phyloP scores from a whole-genome alignment of 2,797 vertebrate species.

The Anabacerthia variegaticeps region DNA sequence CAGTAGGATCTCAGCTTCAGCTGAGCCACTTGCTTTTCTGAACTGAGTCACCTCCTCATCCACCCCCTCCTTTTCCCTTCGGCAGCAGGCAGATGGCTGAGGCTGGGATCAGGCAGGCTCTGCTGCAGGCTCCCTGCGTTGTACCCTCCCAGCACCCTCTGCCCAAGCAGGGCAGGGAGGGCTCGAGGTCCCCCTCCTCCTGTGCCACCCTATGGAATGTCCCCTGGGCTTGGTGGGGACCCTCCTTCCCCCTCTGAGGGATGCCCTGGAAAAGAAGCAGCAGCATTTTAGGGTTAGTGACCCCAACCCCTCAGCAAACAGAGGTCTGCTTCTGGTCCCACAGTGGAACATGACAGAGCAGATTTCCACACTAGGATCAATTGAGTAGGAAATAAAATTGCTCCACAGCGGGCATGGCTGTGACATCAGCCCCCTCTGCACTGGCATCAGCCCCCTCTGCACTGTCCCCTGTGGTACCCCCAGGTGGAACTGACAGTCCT shows the following conservation, averaged over 20 bases:
- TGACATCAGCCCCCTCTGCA: neutral
- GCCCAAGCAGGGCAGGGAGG: neutral
- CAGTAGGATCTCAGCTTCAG: neutral
- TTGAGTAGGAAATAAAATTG: neutral
- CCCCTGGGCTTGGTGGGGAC: neutral
- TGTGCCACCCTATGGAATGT: fast-evolving
- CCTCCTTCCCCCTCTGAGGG: fast-evolving
- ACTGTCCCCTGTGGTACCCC: neutral
- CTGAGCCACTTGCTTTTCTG: neutral
- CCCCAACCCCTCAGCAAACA: neutral
- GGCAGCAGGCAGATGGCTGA: neutral
- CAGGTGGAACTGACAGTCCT: neutral
- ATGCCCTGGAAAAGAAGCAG: neutral
- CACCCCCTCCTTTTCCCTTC: neutral
- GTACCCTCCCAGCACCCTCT: neutral
- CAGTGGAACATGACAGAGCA: neutral
- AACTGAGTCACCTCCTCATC: conserved; percentile 12
- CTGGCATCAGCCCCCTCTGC: neutral
- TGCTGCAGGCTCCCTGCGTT: neutral
- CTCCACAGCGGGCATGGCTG: neutral
- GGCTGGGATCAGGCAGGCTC: neutral
- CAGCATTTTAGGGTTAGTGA: neutral
- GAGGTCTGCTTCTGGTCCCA: neutral
- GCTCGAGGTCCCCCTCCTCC: neutral
- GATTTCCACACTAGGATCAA: neutral